Percentiles rank a stretch among this genome's conserved stretches.
Evolutionary conservation across 2,888 invertebrate genomes (phyloP).

Genomic region (Amorpha juglandis): DNA sequence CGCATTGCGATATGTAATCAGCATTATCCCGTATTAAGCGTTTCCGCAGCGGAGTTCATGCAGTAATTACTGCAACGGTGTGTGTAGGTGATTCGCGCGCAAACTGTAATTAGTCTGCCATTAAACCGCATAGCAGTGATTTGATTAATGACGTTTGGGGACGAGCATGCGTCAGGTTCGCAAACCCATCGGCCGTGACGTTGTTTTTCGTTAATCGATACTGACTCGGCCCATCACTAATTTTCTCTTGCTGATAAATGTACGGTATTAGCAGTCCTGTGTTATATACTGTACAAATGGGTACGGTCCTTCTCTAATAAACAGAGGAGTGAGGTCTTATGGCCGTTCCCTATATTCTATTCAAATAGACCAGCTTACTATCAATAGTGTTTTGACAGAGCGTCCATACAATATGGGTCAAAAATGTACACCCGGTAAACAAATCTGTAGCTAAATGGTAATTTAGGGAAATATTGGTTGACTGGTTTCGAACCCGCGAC

Average conservation of each 20-base stretch:
- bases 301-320: no score
- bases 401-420: no score
- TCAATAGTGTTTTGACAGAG: no score
- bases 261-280: not conserved
- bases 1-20: conserved; percentile 66
- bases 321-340: no score
- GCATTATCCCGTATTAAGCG: conserved; percentile 61
- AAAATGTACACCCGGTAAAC: no score
- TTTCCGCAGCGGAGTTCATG: conserved; percentile 61
- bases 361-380: no score
- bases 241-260: conserved; percentile 28
- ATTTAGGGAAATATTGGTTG: no score
- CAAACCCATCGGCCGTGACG: conserved; percentile 41
- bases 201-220: conserved; percentile 64
- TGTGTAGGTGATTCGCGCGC: conserved; percentile 62
- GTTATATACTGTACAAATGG: no score
- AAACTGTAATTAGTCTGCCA: conserved; percentile 80
- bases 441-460: no score
- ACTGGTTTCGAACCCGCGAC: no score
- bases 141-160: conserved; percentile 70
- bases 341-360: no score
- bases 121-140: conserved; percentile 76
- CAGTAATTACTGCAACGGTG: conserved; percentile 61
- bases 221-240: conserved; percentile 42
- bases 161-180: conserved; percentile 48